Base-by-base conservation (phyloP, 2,888 invertebrate species). In the Drosophila flavopinicola region DNA sequence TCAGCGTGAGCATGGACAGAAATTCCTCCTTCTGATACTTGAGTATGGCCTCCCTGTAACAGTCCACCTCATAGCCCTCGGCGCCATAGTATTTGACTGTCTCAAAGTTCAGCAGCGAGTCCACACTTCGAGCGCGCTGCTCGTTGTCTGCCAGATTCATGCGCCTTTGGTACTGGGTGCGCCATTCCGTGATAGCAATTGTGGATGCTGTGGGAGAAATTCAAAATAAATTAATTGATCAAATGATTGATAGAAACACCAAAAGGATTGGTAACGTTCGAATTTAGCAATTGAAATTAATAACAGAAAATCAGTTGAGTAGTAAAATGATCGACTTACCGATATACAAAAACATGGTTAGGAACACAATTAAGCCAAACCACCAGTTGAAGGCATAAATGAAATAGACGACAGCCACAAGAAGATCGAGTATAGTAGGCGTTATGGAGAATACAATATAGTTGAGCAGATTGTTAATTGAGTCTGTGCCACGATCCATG, bases 51-150 rank as follows among this genome's bases (percentile, higher is more conserved):
- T 95, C 94, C 68, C 94, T 93, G 89, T 98, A 99, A 9, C 95
- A 93, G 10, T 95, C 92, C 0, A 97, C 96, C 92, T 99, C 99
- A 91, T 97, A 99, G 1, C 93, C 89, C 90, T 99, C 99, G 0
- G 98, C 98, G 4, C 97, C 97, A 89, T 99, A 99, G 92, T 99
- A 99, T 90, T 99, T 99, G 0, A 99, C 99, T 0, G 99, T 99
- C 92, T 99, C 99, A 92, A 98, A 99, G 92, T 99, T 99, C 10
- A 99, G 93, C 51, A 99, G 92, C 0, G 99, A 99, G 91, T 99
- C 99, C 0, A 99, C 98, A 52, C 98, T 98, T 61, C 96, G 94
- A 4, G 98, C 96, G 84, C 97, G 95, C 61, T 96, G 95, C 30
- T 95, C 96, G 91, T 99, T 99, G 89, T 99, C 99, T 0, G 97